Conservation (phyloP, 2,113 vertebrate genomes). For the Empidonax alnorum region DNA sequence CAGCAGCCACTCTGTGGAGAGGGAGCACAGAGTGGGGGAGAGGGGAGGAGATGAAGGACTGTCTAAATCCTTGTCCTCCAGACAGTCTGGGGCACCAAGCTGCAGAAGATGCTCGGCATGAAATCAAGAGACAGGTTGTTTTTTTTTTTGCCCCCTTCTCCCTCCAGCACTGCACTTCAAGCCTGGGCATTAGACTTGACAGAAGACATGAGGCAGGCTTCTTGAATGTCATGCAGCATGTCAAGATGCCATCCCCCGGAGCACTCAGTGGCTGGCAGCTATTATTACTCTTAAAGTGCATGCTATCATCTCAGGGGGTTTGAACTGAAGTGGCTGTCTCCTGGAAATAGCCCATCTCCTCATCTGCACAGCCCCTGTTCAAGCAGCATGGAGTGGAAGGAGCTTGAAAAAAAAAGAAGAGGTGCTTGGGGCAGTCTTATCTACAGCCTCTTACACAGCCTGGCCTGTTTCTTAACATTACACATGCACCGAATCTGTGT, state of each 20-base stretch:
- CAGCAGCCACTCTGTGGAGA: too few species aligned
- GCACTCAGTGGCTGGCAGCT: neutral
- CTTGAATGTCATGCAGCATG: neutral
- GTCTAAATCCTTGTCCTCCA: neutral
- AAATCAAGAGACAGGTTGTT: neutral
- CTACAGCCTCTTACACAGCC: neutral
- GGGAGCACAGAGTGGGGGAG: accelerated
- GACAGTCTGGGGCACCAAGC: neutral
- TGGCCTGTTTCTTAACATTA: neutral
- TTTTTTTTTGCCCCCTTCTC: neutral
- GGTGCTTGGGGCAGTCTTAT: neutral
- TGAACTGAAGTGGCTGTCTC: neutral
- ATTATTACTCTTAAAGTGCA: neutral
- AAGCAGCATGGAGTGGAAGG: neutral
- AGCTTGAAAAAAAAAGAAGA: neutral
- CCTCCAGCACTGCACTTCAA: neutral
- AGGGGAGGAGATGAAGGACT: neutral
- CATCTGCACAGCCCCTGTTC: neutral
- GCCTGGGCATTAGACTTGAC: neutral
- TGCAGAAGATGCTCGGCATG: neutral
- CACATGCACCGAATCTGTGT: neutral
- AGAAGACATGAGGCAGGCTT: neutral
- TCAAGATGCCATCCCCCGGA: neutral
- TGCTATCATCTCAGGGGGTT: neutral
- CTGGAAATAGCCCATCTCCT: neutral